These are phyloP conservation scores for Pangasius macronema DNA, from an alignment of 2,797 vertebrate genomes.

Conservation along the genomic window DNA sequence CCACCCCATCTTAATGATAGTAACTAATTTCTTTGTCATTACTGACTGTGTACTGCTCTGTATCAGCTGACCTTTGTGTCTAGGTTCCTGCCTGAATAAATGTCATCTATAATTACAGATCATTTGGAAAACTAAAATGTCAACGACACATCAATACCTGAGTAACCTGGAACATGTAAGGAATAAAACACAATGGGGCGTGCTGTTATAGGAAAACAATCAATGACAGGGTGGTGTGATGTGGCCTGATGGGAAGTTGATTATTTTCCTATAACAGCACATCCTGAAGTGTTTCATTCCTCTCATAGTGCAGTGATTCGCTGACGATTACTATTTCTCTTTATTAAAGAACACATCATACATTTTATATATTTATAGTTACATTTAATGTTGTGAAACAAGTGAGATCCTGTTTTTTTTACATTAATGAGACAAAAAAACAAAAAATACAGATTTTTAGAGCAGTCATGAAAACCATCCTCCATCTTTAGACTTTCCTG, in stretches of 20 bases:
- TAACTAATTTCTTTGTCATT: neutral
- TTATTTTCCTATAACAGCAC: neutral
- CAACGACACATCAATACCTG: conserved; percentile 15
- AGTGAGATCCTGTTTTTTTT: neutral
- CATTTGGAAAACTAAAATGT: conserved; percentile 12
- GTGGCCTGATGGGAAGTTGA: neutral
- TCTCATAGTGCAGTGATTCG: neutral
- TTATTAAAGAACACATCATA: neutral
- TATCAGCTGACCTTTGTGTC: neutral
- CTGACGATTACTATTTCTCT: neutral
- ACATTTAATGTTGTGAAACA: neutral
- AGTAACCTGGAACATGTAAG: neutral
- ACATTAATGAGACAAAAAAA: neutral
- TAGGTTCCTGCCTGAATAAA: conserved; percentile 25
- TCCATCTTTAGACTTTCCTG: neutral
- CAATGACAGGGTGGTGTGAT: neutral
- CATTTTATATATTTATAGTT: neutral
- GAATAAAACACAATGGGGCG: neutral
- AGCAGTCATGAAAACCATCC: neutral
- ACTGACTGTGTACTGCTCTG: neutral
- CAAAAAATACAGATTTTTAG: neutral
- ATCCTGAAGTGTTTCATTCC: neutral
- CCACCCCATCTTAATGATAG: neutral
- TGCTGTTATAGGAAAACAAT: neutral
- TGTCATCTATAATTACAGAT: conserved; percentile 39